Percentiles rank a stretch among this genome's conserved stretches.
Conservation (phyloP, 1,140 invertebrate genomes). For the Drosophila kepulauana region DNA sequence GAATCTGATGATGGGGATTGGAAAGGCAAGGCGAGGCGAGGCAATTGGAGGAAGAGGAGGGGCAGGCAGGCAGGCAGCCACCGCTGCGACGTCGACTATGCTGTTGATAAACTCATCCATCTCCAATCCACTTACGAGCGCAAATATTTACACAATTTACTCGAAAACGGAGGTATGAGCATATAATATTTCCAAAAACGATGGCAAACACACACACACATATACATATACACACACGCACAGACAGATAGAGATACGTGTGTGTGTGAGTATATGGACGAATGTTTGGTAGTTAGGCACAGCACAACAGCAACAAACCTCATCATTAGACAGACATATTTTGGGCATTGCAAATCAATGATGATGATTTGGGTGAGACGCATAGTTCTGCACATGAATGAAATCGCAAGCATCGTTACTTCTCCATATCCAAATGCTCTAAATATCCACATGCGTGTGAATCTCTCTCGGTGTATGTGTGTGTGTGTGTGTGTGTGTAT, state of each 20-base stretch:
- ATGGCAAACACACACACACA: slow-evolving; percentile 75
- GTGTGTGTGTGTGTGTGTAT: slow-evolving; percentile 23
- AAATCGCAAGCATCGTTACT: slow-evolving; percentile 70
- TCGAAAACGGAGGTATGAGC: slow-evolving; percentile 85
- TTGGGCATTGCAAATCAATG: slow-evolving; percentile 77
- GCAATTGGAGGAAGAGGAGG: background rate
- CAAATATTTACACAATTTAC: slow-evolving; percentile 85
- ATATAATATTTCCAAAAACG: slow-evolving; percentile 85
- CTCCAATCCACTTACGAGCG: slow-evolving; percentile 85
- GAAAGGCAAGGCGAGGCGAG: background rate
- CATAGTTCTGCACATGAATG: slow-evolving; percentile 74
- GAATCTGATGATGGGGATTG: slow-evolving; percentile 33
- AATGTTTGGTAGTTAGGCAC: slow-evolving; percentile 78
- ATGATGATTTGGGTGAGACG: slow-evolving; percentile 47
- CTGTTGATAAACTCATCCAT: slow-evolving; percentile 85
- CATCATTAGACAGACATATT: slow-evolving; percentile 74
- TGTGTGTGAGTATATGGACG: slow-evolving; percentile 28
- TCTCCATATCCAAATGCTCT: slow-evolving; percentile 33
- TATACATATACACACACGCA: slow-evolving; percentile 24
- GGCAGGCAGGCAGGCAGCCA: slow-evolving; percentile 38
- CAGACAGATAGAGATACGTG: slow-evolving; percentile 25
- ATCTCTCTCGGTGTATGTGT: background rate
- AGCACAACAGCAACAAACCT: slow-evolving; percentile 75
- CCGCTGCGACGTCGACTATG: slow-evolving; percentile 63
- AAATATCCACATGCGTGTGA: slow-evolving; percentile 10